Percentiles rank a stretch among this genome's conserved stretches.
phyloP scores from a whole-genome alignment of 1,140 invertebrate genomes.

The Diorhabda carinulata region DNA sequence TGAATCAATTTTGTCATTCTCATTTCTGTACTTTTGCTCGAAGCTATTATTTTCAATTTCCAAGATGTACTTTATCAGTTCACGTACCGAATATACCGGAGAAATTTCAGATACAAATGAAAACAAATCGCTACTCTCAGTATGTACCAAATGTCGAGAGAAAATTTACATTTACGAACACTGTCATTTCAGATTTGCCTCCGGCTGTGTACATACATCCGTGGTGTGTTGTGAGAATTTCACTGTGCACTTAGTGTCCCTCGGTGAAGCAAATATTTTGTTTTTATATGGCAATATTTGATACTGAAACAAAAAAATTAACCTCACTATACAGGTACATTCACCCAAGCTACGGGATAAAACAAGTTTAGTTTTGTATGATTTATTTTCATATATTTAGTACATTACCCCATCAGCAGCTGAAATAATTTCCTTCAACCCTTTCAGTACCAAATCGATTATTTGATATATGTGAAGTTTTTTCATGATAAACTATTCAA shows the following conservation, averaged over 20 bases:
- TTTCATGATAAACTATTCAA: too few relatives aligned
- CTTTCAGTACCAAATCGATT: too few relatives aligned
- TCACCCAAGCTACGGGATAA: too few relatives aligned
- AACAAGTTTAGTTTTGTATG: too few relatives aligned
- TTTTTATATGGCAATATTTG: too few relatives aligned
- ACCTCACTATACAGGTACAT: too few relatives aligned
- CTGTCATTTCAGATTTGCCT: background rate
- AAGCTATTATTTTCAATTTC: slow-evolving; percentile 37
- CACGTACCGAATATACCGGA: slow-evolving; percentile 22
- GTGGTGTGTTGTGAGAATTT: background rate
- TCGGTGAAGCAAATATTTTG: background rate
- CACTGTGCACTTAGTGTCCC: background rate
- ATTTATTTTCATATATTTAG: too few relatives aligned
- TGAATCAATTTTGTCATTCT: slow-evolving; percentile 32
- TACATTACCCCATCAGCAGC: too few relatives aligned
- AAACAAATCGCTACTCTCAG: slow-evolving; percentile 8
- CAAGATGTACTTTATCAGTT: slow-evolving; percentile 28
- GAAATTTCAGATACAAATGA: slow-evolving; percentile 13
- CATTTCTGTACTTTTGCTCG: slow-evolving; percentile 21
- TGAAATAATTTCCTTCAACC: too few relatives aligned
- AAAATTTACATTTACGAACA: background rate
- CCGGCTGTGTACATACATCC: background rate
- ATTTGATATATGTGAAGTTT: too few relatives aligned
- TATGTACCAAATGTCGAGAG: background rate
- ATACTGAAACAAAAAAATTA: too few relatives aligned